Evolutionary conservation across 1,140 invertebrate species (phyloP).

Genomic region (Cotesia typhae): DNA sequence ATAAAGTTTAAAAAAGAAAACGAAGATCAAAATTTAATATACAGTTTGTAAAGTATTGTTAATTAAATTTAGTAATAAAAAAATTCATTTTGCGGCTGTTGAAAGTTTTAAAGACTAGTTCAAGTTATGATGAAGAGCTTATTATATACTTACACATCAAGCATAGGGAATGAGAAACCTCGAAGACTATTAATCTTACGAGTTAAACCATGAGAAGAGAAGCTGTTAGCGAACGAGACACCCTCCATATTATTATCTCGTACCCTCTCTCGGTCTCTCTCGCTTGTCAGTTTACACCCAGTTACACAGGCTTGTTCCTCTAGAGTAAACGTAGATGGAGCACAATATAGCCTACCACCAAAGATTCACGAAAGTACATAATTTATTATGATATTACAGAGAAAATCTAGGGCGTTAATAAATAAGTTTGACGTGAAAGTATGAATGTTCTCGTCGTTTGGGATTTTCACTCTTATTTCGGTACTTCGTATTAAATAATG

Average conservation of each 20-base stretch:
- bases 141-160: background rate
- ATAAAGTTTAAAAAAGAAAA: background rate
- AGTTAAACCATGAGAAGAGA: constrained; percentile 15
- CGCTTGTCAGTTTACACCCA: background rate
- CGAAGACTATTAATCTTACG: constrained; percentile 16
- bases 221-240: constrained; percentile 11
- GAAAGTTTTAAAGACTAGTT: background rate
- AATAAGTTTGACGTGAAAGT: constrained; percentile 5
- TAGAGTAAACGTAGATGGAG: background rate
- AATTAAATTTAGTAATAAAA: background rate
- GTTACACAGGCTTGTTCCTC: background rate
- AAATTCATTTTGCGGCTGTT: background rate
- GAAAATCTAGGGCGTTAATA: constrained; percentile 1
- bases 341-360: background rate
- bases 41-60: background rate
- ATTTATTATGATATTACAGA: constrained; percentile 11
- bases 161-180: background rate
- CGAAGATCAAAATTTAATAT: background rate
- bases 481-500: too few relatives aligned
- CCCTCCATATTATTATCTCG: constrained; percentile 15
- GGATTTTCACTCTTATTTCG: background rate
- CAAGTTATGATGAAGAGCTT: constrained; percentile 7
- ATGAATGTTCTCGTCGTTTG: background rate
- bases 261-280: background rate
- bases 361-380: constrained; percentile 4